Conservation (phyloP, 2,888 invertebrate species). For the Ditylenchus weischeri region DNA sequence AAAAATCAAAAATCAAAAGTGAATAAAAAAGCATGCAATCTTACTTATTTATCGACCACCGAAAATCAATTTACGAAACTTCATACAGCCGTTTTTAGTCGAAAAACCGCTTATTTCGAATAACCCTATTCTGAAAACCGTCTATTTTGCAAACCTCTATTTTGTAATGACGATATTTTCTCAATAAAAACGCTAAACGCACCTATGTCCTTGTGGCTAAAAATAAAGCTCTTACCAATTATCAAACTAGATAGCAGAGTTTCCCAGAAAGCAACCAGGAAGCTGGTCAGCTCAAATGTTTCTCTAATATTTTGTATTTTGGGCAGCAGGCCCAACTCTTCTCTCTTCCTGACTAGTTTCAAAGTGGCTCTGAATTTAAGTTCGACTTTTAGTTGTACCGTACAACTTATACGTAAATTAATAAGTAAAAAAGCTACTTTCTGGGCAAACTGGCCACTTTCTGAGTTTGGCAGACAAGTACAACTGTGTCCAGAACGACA, state of each 20-base stretch:
- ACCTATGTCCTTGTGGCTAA: too few species aligned
- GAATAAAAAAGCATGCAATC: too few species aligned
- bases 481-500: constrained; percentile 41
- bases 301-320: constrained; percentile 21
- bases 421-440: constrained; percentile 31
- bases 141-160: too few species aligned
- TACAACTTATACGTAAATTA: constrained; percentile 4
- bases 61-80: too few species aligned
- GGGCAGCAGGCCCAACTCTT: constrained; percentile 26
- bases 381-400: constrained; percentile 2
- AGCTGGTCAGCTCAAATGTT: constrained; percentile 35
- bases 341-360: constrained; percentile 35
- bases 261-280: constrained; percentile 40
- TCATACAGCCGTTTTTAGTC: too few species aligned
- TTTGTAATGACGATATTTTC: too few species aligned
- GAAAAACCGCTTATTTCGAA: too few species aligned
- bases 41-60: too few species aligned
- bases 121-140: too few species aligned
- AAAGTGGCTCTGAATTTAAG: constrained; percentile 30
- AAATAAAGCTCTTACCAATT: constrained; percentile 12
- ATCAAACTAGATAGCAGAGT: constrained; percentile 34
- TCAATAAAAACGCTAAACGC: constrained; percentile 16
- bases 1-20: too few species aligned
- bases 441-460: constrained; percentile 38
- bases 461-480: constrained; percentile 54